phyloP scores from a whole-genome alignment of 2,888 invertebrate genomes.

The Apotomis betuletana region DNA sequence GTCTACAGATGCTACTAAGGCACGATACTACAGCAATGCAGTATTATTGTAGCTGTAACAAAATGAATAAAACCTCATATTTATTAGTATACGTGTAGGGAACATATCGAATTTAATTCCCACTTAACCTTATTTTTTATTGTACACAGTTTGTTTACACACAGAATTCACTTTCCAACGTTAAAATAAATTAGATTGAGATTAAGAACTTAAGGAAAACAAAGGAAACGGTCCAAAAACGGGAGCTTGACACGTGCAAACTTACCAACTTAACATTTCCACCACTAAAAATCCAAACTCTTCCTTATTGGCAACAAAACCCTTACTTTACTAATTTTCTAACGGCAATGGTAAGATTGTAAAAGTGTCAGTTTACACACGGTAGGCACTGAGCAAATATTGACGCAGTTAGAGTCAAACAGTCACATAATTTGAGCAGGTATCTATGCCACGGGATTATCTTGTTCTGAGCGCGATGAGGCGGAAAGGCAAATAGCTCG shows the following conservation, averaged over 20 bases:
- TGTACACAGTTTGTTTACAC: background rate
- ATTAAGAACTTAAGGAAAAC: conserved; percentile 70
- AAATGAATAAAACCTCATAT: conserved; percentile 39
- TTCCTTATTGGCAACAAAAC: background rate
- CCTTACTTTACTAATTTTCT: conserved; percentile 22
- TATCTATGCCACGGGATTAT: conserved; percentile 60
- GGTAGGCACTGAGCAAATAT: conserved; percentile 67
- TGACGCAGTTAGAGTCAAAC: conserved; percentile 66
- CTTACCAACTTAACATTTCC: conserved; percentile 37
- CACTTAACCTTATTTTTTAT: background rate
- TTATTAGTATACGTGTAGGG: conserved; percentile 30
- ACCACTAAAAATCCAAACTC: background rate
- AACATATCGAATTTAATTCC: conserved; percentile 34
- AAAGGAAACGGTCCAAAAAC: conserved; percentile 65
- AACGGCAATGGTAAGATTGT: conserved; percentile 50
- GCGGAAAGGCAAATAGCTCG: conserved; percentile 54
- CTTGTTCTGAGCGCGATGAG: conserved; percentile 55
- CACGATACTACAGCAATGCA: conserved; percentile 43
- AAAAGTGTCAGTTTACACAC: conserved; percentile 56
- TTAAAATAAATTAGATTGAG: conserved; percentile 47
- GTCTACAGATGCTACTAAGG: conserved; percentile 59
- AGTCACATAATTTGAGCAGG: conserved; percentile 63
- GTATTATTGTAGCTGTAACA: conserved; percentile 34
- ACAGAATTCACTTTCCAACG: background rate
- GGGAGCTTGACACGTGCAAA: conserved; percentile 64